Evolutionary conservation across 2,888 invertebrate species (phyloP), one percentile per base, ranked within the genome.

Genomic region (Colletes collaris): DNA sequence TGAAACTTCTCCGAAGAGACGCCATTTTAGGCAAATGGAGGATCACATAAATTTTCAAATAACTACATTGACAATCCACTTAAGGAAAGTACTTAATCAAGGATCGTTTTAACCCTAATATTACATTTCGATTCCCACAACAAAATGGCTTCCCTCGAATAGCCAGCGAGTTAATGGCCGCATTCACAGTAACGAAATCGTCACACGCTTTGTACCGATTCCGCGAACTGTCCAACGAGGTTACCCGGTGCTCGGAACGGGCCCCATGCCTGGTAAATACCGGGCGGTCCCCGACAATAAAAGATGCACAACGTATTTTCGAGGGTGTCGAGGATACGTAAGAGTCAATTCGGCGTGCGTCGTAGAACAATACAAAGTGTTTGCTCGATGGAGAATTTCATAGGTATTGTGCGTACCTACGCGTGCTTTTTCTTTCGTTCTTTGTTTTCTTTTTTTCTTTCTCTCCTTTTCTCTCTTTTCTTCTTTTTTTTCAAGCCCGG

Each of bases 311-410:
- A 76, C 78, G 78, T 78, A 77, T 77, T 79, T 77, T 66, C 55
- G 65, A 65, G 78, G 78, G 77, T 77, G 78, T 79, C 79, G 55
- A 78, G 79, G 79, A 79, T 71, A 68, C 49, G 65, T 71, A 77
- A 72, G 79, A 79, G 72, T 79, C 67, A 72, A 77, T 79, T 68
- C 78, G 72, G 79, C 78, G 46, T 79, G 78, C 79, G 72, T 78
- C 79, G 79, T 71, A 63, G 71, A 77, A 79, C 79, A 79, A 79
- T 79, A 66, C 71, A 77, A 77, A 77, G 79, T 77, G 79, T 78
- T 79, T 78, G 79, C 53, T 64, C 67, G 72, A 50, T 53, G 67
- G 72, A 58, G 79, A 72, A 79, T 72, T 72, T 68, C 66, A 67
- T 78, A 19, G 79, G 79, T 44, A 79, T 79, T 78, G 72, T 79